Conservation (phyloP, 2,797 vertebrate species). For the Anguilla marmorata region DNA sequence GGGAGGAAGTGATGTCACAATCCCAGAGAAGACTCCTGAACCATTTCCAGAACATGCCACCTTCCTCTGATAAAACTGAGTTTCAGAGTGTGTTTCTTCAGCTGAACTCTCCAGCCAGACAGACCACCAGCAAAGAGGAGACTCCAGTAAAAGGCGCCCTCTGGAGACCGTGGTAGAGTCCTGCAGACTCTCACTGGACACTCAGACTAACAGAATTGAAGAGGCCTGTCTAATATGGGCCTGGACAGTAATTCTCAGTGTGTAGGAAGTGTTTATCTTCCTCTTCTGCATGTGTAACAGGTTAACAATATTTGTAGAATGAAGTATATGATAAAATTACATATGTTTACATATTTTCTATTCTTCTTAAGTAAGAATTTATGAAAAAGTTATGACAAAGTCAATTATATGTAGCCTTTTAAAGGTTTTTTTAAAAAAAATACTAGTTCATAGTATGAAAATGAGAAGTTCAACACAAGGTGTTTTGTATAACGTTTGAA, state of each 20-base stretch:
- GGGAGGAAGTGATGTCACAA: conserved; percentile 47
- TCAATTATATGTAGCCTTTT: background rate
- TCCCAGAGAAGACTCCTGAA: conserved; percentile 50
- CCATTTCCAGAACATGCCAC: conserved; percentile 49
- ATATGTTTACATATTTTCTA: background rate
- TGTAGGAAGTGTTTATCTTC: conserved; percentile 15
- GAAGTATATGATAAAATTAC: background rate
- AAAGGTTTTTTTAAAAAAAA: background rate
- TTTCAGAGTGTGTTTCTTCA: conserved; percentile 44
- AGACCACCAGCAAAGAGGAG: conserved; percentile 47
- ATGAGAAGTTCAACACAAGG: background rate
- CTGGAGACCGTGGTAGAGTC: conserved; percentile 62
- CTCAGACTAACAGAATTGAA: conserved; percentile 10
- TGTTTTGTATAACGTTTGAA: background rate
- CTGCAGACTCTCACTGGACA: conserved; percentile 4
- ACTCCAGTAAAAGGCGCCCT: conserved; percentile 36
- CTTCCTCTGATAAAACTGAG: conserved; percentile 47
- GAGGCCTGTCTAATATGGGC: background rate
- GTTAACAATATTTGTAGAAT: background rate
- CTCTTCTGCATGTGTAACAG: conserved; percentile 16
- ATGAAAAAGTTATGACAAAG: background rate
- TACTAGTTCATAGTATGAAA: background rate
- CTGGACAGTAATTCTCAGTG: conserved; percentile 16
- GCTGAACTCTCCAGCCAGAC: conserved; percentile 49
- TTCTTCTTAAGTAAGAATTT: background rate